phyloP scores from a whole-genome alignment of 2,113 vertebrate species.

The Gallinago media region DNA sequence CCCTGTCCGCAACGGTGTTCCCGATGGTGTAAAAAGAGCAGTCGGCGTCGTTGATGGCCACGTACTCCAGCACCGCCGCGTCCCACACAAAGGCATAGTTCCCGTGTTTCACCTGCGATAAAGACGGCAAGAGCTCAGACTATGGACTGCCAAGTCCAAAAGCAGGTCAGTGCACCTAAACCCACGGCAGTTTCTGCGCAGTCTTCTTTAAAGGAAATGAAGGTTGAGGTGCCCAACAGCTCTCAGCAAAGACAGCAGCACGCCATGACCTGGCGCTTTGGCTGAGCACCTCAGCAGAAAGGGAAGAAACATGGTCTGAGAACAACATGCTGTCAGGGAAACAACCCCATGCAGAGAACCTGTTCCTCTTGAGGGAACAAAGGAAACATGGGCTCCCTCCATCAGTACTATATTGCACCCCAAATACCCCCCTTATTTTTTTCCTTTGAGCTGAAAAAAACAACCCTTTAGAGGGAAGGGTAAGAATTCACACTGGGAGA shows the following conservation, averaged over 20 bases:
- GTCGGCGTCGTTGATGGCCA: conserved; percentile 95
- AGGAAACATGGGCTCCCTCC: neutral
- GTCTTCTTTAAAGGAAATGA: neutral
- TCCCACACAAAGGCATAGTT: conserved; percentile 98
- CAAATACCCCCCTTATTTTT: neutral
- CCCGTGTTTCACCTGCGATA: conserved; percentile 89
- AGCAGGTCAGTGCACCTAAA: neutral
- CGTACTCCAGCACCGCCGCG: conserved; percentile 93
- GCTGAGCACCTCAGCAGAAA: neutral
- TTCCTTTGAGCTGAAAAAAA: fast-evolving
- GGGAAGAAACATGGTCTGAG: fast-evolving
- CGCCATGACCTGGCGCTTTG: fast-evolving
- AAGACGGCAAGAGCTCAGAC: neutral
- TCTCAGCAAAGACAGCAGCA: neutral
- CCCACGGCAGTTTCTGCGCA: neutral
- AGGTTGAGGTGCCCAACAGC: neutral
- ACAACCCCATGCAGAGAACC: fast-evolving
- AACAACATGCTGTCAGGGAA: fast-evolving
- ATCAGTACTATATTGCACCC: neutral
- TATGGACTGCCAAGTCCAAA: fast-evolving
- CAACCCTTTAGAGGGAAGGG: neutral
- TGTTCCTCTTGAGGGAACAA: neutral
- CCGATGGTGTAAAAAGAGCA: conserved; percentile 94
- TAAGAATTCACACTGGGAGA: neutral
- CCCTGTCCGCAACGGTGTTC: conserved; percentile 89